A percentile compares a stretch with the other conserved stretches of the same genome.
Evolutionary conservation across 2,888 invertebrate species (phyloP).

Genomic region (Phyllotreta striolata): DNA sequence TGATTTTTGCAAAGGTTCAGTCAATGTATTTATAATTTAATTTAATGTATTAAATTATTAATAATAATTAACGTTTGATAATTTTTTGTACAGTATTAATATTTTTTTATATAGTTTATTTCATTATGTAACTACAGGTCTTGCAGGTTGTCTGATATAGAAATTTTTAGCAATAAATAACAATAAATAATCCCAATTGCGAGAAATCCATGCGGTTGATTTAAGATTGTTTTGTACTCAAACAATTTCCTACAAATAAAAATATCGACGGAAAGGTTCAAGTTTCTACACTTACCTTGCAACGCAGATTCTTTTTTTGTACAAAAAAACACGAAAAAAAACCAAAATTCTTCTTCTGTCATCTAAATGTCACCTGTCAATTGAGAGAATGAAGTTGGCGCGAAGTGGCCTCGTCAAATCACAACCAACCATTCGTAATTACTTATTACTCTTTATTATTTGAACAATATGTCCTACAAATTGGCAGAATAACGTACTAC

Average conservation of each 20-base stretch:
- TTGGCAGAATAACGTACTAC: conserved; percentile 22
- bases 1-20: conserved; percentile 24
- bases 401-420: not conserved
- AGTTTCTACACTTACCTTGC: too few species aligned
- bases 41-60: conserved; percentile 7
- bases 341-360: too few species aligned
- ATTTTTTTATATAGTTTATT: conserved; percentile 31
- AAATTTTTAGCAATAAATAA: conserved; percentile 4
- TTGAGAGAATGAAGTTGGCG: too few species aligned
- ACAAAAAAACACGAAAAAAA: too few species aligned
- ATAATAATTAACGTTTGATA: not conserved
- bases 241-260: too few species aligned
- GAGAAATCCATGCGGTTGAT: too few species aligned
- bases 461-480: conserved; percentile 33
- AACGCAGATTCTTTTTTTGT: too few species aligned
- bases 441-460: conserved; percentile 26
- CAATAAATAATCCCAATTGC: too few species aligned
- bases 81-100: conserved; percentile 38
- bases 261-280: too few species aligned
- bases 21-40: conserved; percentile 21
- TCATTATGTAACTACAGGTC: conserved; percentile 6
- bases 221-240: too few species aligned
- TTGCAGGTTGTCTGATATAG: not conserved
- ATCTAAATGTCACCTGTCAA: too few species aligned
- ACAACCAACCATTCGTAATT: not conserved